These are phyloP conservation scores for Disparrhopalites patrizii DNA, from an alignment of 2,888 invertebrate genomes.

Conservation along the genomic window DNA sequence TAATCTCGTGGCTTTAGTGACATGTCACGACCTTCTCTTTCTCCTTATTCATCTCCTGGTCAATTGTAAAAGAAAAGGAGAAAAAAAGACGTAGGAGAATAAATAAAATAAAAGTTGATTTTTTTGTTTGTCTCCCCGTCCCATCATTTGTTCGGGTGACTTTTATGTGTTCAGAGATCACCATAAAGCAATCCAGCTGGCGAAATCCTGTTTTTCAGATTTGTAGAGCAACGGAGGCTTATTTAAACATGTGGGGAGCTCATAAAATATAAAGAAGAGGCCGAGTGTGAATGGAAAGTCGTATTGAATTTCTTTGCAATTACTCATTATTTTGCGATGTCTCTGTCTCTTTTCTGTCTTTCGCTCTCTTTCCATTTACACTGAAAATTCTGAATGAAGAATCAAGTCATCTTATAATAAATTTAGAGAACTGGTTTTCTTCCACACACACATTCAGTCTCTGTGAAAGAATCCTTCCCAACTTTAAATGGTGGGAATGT, in stretches of 20 bases:
- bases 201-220: too few relatives aligned
- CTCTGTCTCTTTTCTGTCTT: too few relatives aligned
- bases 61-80: too few relatives aligned
- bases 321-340: conserved; percentile 2
- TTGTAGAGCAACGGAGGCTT: too few relatives aligned
- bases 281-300: neutral
- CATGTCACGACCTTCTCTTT: neutral
- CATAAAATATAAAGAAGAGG: too few relatives aligned
- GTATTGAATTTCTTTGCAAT: conserved; percentile 8
- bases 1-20: too few relatives aligned
- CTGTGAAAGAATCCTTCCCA: neutral
- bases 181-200: too few relatives aligned
- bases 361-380: neutral
- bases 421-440: neutral
- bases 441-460: neutral
- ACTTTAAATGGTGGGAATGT: too few relatives aligned
- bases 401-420: neutral
- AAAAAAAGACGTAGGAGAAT: too few relatives aligned
- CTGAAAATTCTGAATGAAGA: neutral
- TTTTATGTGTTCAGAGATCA: conserved; percentile 12
- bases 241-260: too few relatives aligned
- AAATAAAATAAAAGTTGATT: too few relatives aligned
- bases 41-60: neutral
- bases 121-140: neutral
- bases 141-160: too few relatives aligned